These are phyloP conservation scores for Zaprionus ghesquierei DNA, from an alignment of 1,140 invertebrate species.

Conservation along the genomic window DNA sequence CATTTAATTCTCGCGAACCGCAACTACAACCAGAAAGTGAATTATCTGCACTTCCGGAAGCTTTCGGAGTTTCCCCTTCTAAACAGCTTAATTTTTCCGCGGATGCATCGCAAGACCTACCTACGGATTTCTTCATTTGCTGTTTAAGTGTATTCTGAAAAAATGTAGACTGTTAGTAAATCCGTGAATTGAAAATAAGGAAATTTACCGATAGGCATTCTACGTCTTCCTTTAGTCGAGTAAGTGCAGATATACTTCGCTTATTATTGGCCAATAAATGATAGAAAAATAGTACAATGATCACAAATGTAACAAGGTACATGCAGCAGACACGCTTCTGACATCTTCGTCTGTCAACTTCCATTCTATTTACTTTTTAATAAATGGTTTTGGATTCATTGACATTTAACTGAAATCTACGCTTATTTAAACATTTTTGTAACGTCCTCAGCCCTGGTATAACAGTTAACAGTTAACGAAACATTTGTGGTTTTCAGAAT, in stretches of 20 bases:
- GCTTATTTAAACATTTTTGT: background rate
- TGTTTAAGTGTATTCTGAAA: background rate
- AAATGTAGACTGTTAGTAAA: background rate
- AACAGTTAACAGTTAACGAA: background rate
- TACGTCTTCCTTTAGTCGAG: slow-evolving; percentile 35
- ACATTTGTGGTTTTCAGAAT: background rate
- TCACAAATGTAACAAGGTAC: slow-evolving; percentile 40
- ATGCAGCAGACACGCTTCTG: slow-evolving; percentile 28
- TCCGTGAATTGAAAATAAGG: background rate
- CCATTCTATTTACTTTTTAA: slow-evolving; percentile 19
- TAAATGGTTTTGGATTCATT: background rate
- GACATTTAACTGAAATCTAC: slow-evolving; percentile 1
- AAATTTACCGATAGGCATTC: slow-evolving; percentile 44
- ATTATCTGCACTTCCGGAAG: background rate
- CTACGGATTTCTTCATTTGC: background rate
- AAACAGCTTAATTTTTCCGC: background rate
- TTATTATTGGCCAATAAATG: slow-evolving; percentile 35
- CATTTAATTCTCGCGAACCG: slow-evolving; percentile 31
- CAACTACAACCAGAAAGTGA: slow-evolving; percentile 10
- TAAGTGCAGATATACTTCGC: slow-evolving; percentile 11
- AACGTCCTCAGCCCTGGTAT: background rate
- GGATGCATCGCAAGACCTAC: background rate
- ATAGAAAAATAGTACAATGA: slow-evolving; percentile 49
- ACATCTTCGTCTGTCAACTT: background rate
- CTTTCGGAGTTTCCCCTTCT: background rate